A percentile compares a stretch with the other conserved stretches of the same genome.
Conservation (phyloP, 2,888 invertebrate genomes). For the Chrysolina americana region DNA sequence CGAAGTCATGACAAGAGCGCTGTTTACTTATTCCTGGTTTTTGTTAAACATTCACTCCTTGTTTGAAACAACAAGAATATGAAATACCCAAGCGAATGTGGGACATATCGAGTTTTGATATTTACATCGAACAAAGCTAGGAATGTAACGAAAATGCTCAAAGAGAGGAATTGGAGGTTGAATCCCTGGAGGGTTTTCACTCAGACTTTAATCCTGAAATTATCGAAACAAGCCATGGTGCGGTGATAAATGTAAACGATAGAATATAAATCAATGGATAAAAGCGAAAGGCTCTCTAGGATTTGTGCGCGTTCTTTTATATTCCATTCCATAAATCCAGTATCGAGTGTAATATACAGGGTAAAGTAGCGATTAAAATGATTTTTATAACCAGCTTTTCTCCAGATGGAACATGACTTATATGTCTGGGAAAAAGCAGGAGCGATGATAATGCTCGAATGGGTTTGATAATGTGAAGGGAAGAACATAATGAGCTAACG, state of each 20-base stretch:
- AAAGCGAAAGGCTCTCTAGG: conserved; percentile 4
- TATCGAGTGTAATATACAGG: not conserved
- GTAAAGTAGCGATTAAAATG: not conserved
- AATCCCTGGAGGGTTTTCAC: conserved; percentile 20
- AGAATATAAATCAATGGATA: conserved; percentile 18
- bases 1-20: conserved; percentile 2
- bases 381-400: no score
- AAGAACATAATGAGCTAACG: no score
- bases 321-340: not conserved
- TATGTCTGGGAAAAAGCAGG: no score
- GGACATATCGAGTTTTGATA: not conserved
- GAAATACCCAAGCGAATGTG: not conserved
- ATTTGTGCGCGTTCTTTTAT: not conserved
- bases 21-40: not conserved
- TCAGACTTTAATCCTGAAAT: conserved; percentile 22
- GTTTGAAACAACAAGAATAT: not conserved
- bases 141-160: not conserved
- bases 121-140: conserved; percentile 9
- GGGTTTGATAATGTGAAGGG: no score
- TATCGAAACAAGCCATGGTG: conserved; percentile 19
- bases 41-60: conserved; percentile 1
- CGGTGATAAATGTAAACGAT: conserved; percentile 20
- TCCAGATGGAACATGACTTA: no score
- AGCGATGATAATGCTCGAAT: no score
- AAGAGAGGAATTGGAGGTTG: conserved; percentile 17